Percentiles rank a stretch among this genome's conserved stretches.
Evolutionary conservation across 2,797 vertebrate species (phyloP).

Genomic region (Mus spretus): DNA sequence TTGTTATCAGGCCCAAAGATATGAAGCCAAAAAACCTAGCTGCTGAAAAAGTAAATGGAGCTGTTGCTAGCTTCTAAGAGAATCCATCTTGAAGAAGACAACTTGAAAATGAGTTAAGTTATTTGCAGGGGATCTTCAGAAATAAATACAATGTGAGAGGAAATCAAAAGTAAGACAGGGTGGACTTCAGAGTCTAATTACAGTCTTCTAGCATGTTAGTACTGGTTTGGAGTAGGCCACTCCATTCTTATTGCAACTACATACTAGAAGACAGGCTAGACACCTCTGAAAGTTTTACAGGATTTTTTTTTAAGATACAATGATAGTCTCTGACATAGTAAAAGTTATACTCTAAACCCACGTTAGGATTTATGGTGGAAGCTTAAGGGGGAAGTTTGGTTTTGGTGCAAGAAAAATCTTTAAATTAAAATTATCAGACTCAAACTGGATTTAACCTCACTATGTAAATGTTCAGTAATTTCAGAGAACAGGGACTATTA

Average conservation of each 20-base stretch:
- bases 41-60: not conserved
- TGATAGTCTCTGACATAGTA: not conserved
- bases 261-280: not conserved
- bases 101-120: not conserved
- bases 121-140: not conserved
- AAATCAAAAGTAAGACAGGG: not conserved
- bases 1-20: not conserved
- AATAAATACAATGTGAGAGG: accelerated
- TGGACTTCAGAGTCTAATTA: not conserved
- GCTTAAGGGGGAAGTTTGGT: not conserved
- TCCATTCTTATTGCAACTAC: not conserved
- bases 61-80: not conserved
- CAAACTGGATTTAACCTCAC: not conserved
- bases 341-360: not conserved
- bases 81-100: not conserved
- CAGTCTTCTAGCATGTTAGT: not conserved
- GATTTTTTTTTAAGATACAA: not conserved
- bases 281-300: not conserved
- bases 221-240: not conserved
- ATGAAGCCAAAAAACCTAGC: not conserved
- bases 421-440: not conserved
- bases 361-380: not conserved
- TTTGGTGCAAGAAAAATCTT: not conserved
- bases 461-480: not conserved
- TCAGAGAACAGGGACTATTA: not conserved